These are phyloP conservation scores for Volucella zonaria DNA, from an alignment of 2,888 invertebrate species.

Conservation along the genomic window DNA sequence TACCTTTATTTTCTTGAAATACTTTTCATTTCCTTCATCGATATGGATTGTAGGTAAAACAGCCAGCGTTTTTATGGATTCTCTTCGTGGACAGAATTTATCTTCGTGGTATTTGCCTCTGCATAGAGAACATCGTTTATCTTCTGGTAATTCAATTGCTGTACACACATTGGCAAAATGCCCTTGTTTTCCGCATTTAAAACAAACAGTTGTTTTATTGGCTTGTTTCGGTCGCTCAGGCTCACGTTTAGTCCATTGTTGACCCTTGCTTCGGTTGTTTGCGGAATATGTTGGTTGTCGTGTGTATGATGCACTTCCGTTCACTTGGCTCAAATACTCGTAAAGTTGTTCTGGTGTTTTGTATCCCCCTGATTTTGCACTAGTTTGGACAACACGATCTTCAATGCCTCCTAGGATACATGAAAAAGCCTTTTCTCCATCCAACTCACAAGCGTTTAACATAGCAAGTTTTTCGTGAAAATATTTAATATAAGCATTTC, in stretches of 20 bases:
- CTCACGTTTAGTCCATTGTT: not conserved
- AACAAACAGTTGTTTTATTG: not conserved
- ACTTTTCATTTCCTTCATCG: constrained; percentile 28
- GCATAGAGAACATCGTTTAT: constrained; percentile 22
- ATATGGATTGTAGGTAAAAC: not conserved
- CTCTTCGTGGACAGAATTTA: constrained; percentile 15
- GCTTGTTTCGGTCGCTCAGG: not conserved
- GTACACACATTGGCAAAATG: constrained; percentile 4
- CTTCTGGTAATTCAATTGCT: not conserved
- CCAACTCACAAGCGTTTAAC: constrained; percentile 36
- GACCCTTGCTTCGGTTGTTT: not conserved
- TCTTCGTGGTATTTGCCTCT: constrained; percentile 30
- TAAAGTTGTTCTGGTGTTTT: constrained; percentile 42
- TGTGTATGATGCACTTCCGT: not conserved
- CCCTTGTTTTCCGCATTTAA: constrained; percentile 28
- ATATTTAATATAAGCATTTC: constrained; percentile 44
- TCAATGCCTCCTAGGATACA: constrained; percentile 48
- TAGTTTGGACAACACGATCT: constrained; percentile 32
- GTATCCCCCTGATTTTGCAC: constrained; percentile 43
- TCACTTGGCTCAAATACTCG: constrained; percentile 49
- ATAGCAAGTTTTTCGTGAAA: constrained; percentile 47
- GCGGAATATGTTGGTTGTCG: not conserved
- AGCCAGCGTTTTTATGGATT: constrained; percentile 3
- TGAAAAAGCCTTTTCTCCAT: constrained; percentile 36
- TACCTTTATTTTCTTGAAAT: constrained; percentile 35